A percentile compares a stretch with the other conserved stretches of the same genome.
These are phyloP conservation scores for Heliopora coerulea DNA, from an alignment of 92 coral and sea anemone genomes.

Conservation along the genomic window DNA sequence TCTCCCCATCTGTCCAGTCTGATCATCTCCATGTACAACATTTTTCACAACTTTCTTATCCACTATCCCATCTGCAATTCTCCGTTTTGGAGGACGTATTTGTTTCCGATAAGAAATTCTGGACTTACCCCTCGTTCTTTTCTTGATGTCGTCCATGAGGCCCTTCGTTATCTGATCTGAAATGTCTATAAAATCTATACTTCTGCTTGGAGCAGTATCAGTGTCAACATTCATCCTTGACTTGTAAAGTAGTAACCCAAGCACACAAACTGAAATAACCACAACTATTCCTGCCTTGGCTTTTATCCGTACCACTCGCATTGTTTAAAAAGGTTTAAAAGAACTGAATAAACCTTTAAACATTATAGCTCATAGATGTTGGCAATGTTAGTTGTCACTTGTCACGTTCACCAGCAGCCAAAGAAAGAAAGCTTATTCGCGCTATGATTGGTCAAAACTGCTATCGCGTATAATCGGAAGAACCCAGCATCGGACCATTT, in stretches of 20 bases:
- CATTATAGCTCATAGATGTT: no score
- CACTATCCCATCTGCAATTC: slow-evolving; percentile 32
- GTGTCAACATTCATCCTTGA: not conserved
- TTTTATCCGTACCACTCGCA: slow-evolving; percentile 37
- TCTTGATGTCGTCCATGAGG: not conserved
- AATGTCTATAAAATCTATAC: not conserved
- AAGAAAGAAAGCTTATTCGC: no score
- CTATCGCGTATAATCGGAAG: no score
- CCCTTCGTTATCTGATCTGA: not conserved
- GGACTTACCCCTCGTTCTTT: slow-evolving; percentile 13
- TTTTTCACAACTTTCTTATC: slow-evolving; percentile 7
- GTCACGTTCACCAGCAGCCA: no score
- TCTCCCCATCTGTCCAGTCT: slow-evolving; percentile 1
- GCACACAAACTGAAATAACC: not conserved
- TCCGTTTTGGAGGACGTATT: slow-evolving; percentile 18
- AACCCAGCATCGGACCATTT: no score
- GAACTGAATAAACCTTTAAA: no score
- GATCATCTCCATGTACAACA: slow-evolving; percentile 14
- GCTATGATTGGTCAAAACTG: no score
- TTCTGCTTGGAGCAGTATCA: not conserved
- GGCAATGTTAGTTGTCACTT: no score
- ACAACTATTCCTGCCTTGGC: slow-evolving; percentile 20
- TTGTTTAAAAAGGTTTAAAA: not conserved
- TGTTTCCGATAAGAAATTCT: not conserved
- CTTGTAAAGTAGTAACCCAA: not conserved